phyloP scores from a whole-genome alignment of 2,888 invertebrate species.

The Melinaea marsaeus region DNA sequence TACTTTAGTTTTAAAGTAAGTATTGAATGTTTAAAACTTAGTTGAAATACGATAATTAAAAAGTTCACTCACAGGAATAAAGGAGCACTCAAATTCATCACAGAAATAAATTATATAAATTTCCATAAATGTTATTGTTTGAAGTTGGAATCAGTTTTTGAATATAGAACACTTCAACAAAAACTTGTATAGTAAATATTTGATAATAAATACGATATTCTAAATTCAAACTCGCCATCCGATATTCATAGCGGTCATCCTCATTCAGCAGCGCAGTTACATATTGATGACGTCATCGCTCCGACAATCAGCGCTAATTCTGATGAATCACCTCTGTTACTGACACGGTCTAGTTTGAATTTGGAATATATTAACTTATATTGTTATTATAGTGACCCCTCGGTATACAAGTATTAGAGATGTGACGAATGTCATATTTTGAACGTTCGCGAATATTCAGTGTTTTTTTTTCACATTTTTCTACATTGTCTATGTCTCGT shows the following conservation, averaged over 20 bases:
- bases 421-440: too few relatives aligned
- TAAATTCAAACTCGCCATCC: slow-evolving; percentile 4
- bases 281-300: slow-evolving; percentile 25
- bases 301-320: slow-evolving; percentile 20
- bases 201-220: neutral
- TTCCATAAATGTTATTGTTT: too few relatives aligned
- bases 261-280: slow-evolving; percentile 3
- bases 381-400: neutral
- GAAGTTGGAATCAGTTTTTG: too few relatives aligned
- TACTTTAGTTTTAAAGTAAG: neutral
- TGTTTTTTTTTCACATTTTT: too few relatives aligned
- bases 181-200: too few relatives aligned
- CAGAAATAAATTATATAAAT: too few relatives aligned
- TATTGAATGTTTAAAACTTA: slow-evolving; percentile 1
- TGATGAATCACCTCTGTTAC: slow-evolving; percentile 10
- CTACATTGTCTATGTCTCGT: too few relatives aligned
- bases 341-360: slow-evolving; percentile 9
- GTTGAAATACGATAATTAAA: neutral
- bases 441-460: too few relatives aligned
- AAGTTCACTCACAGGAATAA: neutral
- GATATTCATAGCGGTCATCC: slow-evolving; percentile 1
- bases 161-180: too few relatives aligned
- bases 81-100: too few relatives aligned
- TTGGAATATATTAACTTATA: slow-evolving; percentile 7
- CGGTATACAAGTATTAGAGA: too few relatives aligned